These are phyloP conservation scores for Typhlichthys subterraneus DNA, from an alignment of 2,797 vertebrate species.

Conservation along the genomic window DNA sequence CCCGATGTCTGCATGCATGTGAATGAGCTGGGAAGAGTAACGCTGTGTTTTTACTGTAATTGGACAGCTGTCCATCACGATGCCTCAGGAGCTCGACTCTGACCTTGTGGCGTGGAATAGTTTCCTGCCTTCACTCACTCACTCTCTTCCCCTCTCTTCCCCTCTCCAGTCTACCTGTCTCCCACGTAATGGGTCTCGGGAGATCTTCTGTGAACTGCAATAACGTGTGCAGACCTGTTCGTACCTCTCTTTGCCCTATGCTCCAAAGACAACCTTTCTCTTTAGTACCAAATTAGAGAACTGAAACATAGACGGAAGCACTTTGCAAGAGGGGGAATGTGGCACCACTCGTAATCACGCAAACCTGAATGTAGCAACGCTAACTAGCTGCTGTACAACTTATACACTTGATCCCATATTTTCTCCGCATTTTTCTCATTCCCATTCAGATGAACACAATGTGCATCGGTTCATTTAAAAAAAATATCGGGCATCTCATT, in stretches of 20 bases:
- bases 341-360: not conserved
- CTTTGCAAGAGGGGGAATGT: conserved; percentile 6
- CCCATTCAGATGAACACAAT: not conserved
- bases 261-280: conserved; percentile 15
- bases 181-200: conserved; percentile 11
- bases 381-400: conserved; percentile 6
- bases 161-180: not conserved
- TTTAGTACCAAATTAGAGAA: conserved; percentile 21
- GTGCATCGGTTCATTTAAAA: conserved; percentile 10
- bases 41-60: conserved; percentile 1
- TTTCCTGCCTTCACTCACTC: not conserved
- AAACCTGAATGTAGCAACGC: not conserved
- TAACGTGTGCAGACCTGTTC: conserved; percentile 25
- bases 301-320: conserved; percentile 15
- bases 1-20: not conserved
- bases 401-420: conserved; percentile 2
- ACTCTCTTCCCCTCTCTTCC: not conserved
- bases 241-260: conserved; percentile 13
- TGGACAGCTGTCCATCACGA: conserved; percentile 6
- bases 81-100: conserved; percentile 1
- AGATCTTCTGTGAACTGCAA: conserved; percentile 18
- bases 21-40: not conserved
- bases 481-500: too few relatives aligned
- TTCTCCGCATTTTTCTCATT: not conserved
- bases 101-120: conserved; percentile 6